Percentiles rank a stretch among this genome's conserved stretches.
Evolutionary conservation across 2,888 invertebrate genomes (phyloP).

Genomic region (Notocelia uddmanniana): DNA sequence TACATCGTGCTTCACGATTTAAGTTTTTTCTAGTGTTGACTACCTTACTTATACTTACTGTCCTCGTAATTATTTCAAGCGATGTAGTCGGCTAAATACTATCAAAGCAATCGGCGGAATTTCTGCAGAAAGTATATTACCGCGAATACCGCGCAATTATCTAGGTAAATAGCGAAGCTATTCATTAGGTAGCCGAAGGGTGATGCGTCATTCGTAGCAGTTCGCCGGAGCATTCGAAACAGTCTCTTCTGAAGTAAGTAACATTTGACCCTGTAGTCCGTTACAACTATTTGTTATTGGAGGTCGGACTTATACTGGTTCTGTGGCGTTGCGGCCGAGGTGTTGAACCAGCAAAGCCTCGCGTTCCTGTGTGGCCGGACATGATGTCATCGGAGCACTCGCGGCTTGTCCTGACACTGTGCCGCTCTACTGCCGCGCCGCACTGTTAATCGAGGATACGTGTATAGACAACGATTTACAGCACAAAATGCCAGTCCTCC

Average conservation of each 20-base stretch:
- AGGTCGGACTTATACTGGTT: not conserved
- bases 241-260: not conserved
- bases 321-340: not conserved
- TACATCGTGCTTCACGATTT: too few relatives aligned
- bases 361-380: slow-evolving; percentile 82
- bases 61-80: slow-evolving; percentile 27
- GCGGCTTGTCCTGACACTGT: slow-evolving; percentile 77
- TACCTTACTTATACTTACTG: too few relatives aligned
- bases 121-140: slow-evolving; percentile 47
- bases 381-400: slow-evolving; percentile 80
- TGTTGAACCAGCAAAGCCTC: slow-evolving; percentile 64
- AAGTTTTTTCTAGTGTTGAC: too few relatives aligned
- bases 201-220: slow-evolving; percentile 67
- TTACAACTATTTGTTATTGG: not conserved
- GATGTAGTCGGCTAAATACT: slow-evolving; percentile 27
- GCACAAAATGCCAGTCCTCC: slow-evolving; percentile 83
- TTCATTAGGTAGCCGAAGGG: slow-evolving; percentile 49
- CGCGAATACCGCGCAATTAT: slow-evolving; percentile 43
- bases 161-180: slow-evolving; percentile 37
- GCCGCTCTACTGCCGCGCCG: slow-evolving; percentile 68
- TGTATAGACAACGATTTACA: slow-evolving; percentile 85
- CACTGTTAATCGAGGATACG: slow-evolving; percentile 83
- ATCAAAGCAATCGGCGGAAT: slow-evolving; percentile 37
- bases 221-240: slow-evolving; percentile 49
- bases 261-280: not conserved